Percentiles rank a stretch among this genome's conserved stretches.
phyloP scores from a whole-genome alignment of 2,888 invertebrate genomes.

The Oeneis ivallda region DNA sequence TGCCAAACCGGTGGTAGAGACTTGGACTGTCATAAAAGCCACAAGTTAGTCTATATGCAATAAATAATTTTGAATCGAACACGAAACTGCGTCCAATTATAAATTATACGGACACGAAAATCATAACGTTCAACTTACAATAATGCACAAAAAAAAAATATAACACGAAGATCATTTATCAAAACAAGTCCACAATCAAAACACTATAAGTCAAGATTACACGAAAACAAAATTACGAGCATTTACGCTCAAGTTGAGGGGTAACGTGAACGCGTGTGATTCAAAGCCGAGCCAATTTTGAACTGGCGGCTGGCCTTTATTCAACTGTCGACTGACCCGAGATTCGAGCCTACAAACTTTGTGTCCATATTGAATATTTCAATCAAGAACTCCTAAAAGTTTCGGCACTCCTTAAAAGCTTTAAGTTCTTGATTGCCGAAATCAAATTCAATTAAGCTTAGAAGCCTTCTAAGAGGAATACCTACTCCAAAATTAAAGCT shows the following conservation, averaged over 20 bases:
- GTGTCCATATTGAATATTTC: constrained; percentile 15
- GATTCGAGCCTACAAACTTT: not conserved
- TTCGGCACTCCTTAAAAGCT: constrained; percentile 4
- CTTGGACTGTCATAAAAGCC: too few species aligned
- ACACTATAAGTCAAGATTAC: not conserved
- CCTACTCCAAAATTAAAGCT: not conserved
- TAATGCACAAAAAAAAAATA: not conserved
- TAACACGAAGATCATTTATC: not conserved
- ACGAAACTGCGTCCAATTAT: too few species aligned
- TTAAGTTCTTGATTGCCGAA: not conserved
- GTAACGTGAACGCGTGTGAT: not conserved
- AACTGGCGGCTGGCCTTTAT: constrained; percentile 12
- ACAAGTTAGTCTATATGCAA: too few species aligned
- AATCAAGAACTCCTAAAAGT: constrained; percentile 12
- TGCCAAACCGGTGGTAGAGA: too few species aligned
- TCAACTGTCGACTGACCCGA: constrained; percentile 1
- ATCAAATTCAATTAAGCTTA: constrained; percentile 4
- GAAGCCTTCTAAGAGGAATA: not conserved
- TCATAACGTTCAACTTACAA: too few species aligned
- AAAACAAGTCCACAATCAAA: not conserved
- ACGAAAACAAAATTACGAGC: constrained; percentile 1
- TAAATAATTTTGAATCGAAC: too few species aligned
- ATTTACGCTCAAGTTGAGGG: too few species aligned
- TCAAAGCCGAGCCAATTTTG: not conserved
- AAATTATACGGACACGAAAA: too few species aligned